Percentiles rank a stretch among this genome's conserved stretches.
Evolutionary conservation across 2,113 vertebrate species (phyloP).

Genomic region (Poecile atricapillus): DNA sequence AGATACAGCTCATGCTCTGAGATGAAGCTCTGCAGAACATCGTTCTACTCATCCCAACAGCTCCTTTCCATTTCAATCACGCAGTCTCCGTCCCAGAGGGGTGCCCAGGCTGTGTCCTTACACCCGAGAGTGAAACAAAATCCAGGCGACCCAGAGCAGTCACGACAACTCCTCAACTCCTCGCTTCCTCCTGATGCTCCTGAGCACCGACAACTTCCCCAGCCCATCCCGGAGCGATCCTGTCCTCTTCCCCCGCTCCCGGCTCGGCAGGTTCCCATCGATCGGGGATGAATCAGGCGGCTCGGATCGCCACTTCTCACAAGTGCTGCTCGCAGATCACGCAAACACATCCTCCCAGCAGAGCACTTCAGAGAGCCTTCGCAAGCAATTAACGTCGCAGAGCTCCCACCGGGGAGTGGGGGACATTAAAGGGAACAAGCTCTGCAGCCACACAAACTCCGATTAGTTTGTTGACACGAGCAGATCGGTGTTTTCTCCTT

Average conservation of each 20-base stretch:
- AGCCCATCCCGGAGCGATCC: background rate
- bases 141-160: background rate
- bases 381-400: background rate
- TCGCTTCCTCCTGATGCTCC: background rate
- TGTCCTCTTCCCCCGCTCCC: background rate
- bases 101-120: background rate
- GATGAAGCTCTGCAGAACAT: background rate
- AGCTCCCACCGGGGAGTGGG: background rate
- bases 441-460: background rate
- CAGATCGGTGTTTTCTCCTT: background rate
- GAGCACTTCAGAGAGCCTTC: constrained; percentile 26
- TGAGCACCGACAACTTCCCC: background rate
- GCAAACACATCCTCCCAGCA: background rate
- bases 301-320: background rate
- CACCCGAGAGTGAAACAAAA: background rate
- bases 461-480: background rate
- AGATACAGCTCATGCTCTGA: background rate
- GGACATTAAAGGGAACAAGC: background rate
- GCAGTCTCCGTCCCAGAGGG: background rate
- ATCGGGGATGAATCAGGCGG: background rate
- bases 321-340: background rate
- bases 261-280: background rate
- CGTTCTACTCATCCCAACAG: background rate
- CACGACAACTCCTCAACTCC: background rate
- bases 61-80: background rate